A percentile compares a stretch with the other conserved stretches of the same genome.
phyloP scores from a whole-genome alignment of 2,113 vertebrate genomes.

The Spilogale gracilis region DNA sequence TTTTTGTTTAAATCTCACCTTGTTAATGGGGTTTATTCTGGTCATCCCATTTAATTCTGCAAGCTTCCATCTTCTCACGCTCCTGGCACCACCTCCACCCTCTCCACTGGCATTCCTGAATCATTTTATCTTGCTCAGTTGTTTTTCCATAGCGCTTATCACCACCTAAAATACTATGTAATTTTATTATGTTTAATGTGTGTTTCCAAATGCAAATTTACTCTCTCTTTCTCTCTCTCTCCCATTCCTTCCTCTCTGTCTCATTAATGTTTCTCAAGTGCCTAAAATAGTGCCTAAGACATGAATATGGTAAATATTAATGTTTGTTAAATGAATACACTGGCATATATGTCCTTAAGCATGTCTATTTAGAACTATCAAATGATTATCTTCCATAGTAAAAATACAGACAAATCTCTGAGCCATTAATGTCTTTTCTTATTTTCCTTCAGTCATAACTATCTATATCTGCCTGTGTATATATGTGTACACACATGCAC shows the following conservation, averaged over 20 bases:
- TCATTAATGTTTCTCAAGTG: background rate
- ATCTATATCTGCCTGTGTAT: background rate
- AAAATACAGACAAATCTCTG: background rate
- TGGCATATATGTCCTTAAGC: background rate
- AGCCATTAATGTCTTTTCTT: constrained; percentile 25
- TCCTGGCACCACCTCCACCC: background rate
- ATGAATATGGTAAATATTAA: background rate
- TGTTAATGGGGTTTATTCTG: background rate
- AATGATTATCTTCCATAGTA: background rate
- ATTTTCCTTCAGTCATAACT: constrained; percentile 34
- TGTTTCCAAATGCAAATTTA: background rate
- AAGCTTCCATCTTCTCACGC: background rate
- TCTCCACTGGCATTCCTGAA: background rate
- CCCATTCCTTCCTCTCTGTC: background rate
- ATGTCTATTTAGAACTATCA: constrained; percentile 27
- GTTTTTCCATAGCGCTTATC: background rate
- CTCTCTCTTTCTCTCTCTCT: background rate
- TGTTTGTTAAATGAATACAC: constrained; percentile 33
- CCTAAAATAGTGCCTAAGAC: background rate
- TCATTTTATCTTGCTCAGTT: background rate
- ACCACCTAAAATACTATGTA: background rate
- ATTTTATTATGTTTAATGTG: constrained; percentile 13
- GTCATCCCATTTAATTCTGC: background rate
- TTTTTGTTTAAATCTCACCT: constrained; percentile 52
- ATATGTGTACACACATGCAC: background rate